Evolutionary conservation across 2,113 vertebrate species (phyloP).

Genomic region (Callocephalon fimbriatum): DNA sequence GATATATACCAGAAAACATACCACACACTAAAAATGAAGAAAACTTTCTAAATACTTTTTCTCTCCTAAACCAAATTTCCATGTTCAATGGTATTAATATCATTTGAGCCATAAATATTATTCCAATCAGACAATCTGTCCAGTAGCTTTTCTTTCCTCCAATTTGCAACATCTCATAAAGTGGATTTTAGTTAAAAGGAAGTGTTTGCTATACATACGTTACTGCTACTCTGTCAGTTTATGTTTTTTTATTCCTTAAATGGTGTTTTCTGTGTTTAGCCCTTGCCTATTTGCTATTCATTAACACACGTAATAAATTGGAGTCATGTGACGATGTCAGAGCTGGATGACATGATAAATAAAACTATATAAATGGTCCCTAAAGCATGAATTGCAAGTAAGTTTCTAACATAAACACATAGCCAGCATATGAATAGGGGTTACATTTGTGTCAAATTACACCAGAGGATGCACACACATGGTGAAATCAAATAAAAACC

Average conservation of each 20-base stretch:
- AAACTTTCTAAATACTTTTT: background rate
- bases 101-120: background rate
- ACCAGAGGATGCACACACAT: background rate
- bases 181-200: background rate
- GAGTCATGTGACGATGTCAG: background rate
- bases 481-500: background rate
- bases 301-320: background rate
- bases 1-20: background rate
- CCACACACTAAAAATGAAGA: background rate
- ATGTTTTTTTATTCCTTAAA: background rate
- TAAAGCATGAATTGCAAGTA: slow-evolving; percentile 5
- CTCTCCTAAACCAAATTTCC: background rate
- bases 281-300: background rate
- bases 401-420: background rate
- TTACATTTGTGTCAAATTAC: background rate
- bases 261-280: background rate
- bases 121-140: background rate
- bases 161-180: background rate
- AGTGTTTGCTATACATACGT: background rate
- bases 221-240: background rate
- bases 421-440: background rate
- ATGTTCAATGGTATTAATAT: background rate
- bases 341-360: background rate
- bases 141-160: background rate
- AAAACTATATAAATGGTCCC: background rate